Evolutionary conservation across 2,797 vertebrate species (phyloP).

Genomic region (Hoplostethus atlanticus): DNA sequence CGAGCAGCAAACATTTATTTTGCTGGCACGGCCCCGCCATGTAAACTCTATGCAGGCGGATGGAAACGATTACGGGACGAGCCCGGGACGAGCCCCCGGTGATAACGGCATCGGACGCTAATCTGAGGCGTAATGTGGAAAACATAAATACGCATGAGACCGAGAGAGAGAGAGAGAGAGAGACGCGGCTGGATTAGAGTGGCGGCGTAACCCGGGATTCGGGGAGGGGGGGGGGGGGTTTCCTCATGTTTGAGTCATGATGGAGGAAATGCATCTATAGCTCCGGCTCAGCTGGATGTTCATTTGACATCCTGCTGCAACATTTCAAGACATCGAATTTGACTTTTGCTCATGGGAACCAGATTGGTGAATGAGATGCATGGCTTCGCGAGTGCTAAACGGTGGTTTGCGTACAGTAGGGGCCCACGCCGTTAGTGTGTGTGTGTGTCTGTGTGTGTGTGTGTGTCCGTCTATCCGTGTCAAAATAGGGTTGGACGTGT

Average conservation of each 20-base stretch:
- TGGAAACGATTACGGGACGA: constrained; percentile 67
- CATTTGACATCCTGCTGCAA: constrained; percentile 28
- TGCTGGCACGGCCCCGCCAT: constrained; percentile 38
- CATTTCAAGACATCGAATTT: constrained; percentile 21
- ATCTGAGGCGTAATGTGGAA: constrained; percentile 48
- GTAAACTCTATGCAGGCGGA: constrained; percentile 34
- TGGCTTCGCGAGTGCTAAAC: constrained; percentile 4
- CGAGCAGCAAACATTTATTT: constrained; percentile 60
- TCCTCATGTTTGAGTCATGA: constrained; percentile 19
- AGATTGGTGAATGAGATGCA: constrained; percentile 8
- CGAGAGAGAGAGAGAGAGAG: not conserved
- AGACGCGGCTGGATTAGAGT: constrained; percentile 29
- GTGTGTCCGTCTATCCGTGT: constrained; percentile 15
- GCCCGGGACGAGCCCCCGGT: constrained; percentile 40
- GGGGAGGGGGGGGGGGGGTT: no score
- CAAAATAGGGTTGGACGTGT: constrained; percentile 36
- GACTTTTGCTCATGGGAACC: constrained; percentile 28
- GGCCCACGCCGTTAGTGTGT: not conserved
- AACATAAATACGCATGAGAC: constrained; percentile 66
- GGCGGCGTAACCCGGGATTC: constrained; percentile 42
- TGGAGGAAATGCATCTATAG: constrained; percentile 23
- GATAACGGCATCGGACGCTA: constrained; percentile 30
- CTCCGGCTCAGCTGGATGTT: constrained; percentile 11
- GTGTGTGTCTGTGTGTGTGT: not conserved
- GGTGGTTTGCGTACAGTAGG: constrained; percentile 1